Conservation (phyloP, 2,113 vertebrate genomes). For the Calyptommatus sinebrachiatus region DNA sequence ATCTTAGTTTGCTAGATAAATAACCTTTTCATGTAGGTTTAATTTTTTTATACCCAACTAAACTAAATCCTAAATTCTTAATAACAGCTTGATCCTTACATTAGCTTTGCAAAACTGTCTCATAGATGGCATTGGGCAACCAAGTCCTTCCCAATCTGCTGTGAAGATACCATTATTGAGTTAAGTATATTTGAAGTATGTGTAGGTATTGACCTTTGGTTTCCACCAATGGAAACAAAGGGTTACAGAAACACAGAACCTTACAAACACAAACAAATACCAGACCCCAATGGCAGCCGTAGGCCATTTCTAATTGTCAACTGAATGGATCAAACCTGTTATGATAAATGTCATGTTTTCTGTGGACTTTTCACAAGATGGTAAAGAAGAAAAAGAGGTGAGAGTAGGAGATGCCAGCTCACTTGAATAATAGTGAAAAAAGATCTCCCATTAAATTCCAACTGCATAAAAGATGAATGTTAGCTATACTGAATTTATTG, state of each 20-base stretch:
- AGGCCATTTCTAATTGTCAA: constrained; percentile 71
- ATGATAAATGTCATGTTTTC: constrained; percentile 76
- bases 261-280: constrained; percentile 61
- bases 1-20: fast-evolving
- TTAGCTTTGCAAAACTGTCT: constrained; percentile 20
- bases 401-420: not conserved
- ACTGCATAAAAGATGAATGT: not conserved
- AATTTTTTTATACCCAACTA: fast-evolving
- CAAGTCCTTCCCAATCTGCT: constrained; percentile 14
- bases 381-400: constrained; percentile 20
- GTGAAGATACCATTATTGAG: not conserved
- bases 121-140: fast-evolving
- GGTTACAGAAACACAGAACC: constrained; percentile 59
- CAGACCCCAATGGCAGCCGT: constrained; percentile 49
- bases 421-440: not conserved
- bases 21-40: not conserved
- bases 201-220: constrained; percentile 19
- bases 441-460: not conserved
- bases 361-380: constrained; percentile 42
- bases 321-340: constrained; percentile 64
- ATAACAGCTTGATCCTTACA: not conserved
- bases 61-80: not conserved
- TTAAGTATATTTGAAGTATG: not conserved
- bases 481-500: not conserved
- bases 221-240: constrained; percentile 53